Evolutionary conservation across 2,888 invertebrate species (phyloP).

Genomic region (Scotopteryx bipunctaria): DNA sequence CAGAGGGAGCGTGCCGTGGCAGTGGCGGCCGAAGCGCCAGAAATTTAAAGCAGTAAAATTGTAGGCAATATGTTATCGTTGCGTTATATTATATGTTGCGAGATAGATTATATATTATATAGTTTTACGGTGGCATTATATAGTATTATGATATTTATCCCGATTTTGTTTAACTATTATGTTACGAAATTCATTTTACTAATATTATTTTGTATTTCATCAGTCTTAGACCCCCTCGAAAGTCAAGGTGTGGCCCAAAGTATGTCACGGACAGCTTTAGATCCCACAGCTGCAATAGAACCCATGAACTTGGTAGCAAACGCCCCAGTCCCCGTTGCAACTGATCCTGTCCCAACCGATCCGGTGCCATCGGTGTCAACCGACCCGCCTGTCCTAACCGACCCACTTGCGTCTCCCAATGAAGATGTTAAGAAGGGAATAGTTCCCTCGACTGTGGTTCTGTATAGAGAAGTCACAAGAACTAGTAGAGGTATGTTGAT

Average conservation of each 20-base stretch:
- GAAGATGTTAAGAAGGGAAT: neutral
- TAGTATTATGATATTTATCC: too few species aligned
- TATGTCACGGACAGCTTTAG: neutral
- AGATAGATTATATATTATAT: too few species aligned
- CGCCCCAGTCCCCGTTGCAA: neutral
- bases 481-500: slow-evolving; percentile 2
- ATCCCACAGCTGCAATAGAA: neutral
- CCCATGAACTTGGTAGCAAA: neutral
- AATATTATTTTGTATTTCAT: neutral
- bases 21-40: too few species aligned
- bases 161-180: too few species aligned
- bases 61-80: too few species aligned
- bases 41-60: too few species aligned
- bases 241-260: neutral
- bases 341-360: neutral
- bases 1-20: too few species aligned
- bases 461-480: neutral
- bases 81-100: too few species aligned
- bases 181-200: too few species aligned
- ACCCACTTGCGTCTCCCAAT: neutral
- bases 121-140: too few species aligned
- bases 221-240: neutral
- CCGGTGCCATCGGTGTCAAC: too few species aligned
- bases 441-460: neutral
- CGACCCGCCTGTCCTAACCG: neutral